Percentiles rank a stretch among this genome's conserved stretches.
Conservation (phyloP, 1,140 invertebrate species). For the Neoseiulus cucumeris region DNA sequence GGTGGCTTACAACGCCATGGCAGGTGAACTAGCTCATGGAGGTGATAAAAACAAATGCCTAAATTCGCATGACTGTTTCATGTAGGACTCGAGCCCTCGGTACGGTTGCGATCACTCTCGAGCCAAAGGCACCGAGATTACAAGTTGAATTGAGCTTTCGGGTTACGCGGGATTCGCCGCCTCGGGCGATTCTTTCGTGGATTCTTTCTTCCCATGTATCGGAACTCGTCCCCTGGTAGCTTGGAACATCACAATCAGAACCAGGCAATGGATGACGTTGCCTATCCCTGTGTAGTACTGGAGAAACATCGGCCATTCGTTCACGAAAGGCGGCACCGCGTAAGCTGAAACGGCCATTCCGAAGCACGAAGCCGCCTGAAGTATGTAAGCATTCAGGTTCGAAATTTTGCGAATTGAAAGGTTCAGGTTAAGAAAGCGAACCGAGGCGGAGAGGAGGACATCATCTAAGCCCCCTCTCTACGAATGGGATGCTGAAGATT, state of each 20-base stretch:
- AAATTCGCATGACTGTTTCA: too few species aligned
- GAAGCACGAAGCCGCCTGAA: neutral
- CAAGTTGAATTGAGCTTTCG: too few species aligned
- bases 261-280: neutral
- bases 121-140: too few species aligned
- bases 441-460: neutral
- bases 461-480: neutral
- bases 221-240: neutral
- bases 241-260: neutral
- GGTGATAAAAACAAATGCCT: too few species aligned
- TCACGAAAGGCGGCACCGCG: neutral
- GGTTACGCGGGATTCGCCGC: neutral
- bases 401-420: neutral
- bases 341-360: neutral
- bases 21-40: too few species aligned
- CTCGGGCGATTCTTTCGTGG: neutral
- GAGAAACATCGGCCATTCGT: neutral
- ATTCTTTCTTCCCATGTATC: neutral
- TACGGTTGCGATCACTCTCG: too few species aligned
- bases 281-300: neutral
- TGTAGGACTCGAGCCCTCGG: too few species aligned
- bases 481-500: neutral
- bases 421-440: neutral
- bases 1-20: too few species aligned
- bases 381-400: neutral